A percentile compares a stretch with the other conserved stretches of the same genome.
These are phyloP conservation scores for Drosophila rellima DNA, from an alignment of 2,888 invertebrate species.

Conservation along the genomic window DNA sequence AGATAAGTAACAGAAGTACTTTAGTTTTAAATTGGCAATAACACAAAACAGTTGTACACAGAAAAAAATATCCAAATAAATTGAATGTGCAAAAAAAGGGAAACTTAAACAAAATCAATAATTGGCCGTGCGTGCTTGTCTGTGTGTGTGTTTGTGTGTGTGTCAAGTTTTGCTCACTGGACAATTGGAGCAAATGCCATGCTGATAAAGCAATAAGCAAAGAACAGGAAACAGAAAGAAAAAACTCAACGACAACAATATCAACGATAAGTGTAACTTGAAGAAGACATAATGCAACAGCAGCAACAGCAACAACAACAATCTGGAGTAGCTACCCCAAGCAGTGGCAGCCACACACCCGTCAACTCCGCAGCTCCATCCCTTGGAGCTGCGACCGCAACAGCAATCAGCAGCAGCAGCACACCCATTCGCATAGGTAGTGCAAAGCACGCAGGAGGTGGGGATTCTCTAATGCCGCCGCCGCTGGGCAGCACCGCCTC, in stretches of 20 bases:
- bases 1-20: slow-evolving; percentile 26
- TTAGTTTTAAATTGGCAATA: slow-evolving; percentile 48
- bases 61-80: slow-evolving; percentile 28
- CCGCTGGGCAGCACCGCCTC: slow-evolving; percentile 36
- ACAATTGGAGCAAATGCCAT: slow-evolving; percentile 68
- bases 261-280: slow-evolving; percentile 14
- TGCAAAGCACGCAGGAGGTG: slow-evolving; percentile 60
- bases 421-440: slow-evolving; percentile 84
- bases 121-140: slow-evolving; percentile 61
- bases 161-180: slow-evolving; percentile 35
- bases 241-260: slow-evolving; percentile 12
- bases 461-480: slow-evolving; percentile 64
- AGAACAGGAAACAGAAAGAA: slow-evolving; percentile 7
- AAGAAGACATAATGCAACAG: slow-evolving; percentile 49
- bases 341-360: slow-evolving; percentile 48
- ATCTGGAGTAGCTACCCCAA: slow-evolving; percentile 25
- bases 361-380: slow-evolving; percentile 29
- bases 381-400: slow-evolving; percentile 36
- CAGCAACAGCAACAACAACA: slow-evolving; percentile 45
- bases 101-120: slow-evolving; percentile 72
- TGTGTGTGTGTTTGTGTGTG: slow-evolving; percentile 27
- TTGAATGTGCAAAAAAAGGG: slow-evolving; percentile 52
- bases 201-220: slow-evolving; percentile 59
- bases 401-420: slow-evolving; percentile 70
- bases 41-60: slow-evolving; percentile 15